Conservation (phyloP, 2,888 invertebrate species). For the Mystacides longicornis region DNA sequence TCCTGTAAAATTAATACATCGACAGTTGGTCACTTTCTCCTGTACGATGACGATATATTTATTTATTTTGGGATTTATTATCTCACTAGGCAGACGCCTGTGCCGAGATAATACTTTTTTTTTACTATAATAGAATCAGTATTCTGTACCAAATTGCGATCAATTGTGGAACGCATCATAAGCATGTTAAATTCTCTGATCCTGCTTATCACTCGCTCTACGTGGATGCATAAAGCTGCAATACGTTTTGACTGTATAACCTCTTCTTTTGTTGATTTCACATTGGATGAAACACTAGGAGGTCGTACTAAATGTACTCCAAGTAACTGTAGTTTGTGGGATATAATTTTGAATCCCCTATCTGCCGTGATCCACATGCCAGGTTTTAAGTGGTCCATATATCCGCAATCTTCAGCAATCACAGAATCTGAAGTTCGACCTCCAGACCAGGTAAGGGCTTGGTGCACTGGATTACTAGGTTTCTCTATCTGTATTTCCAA, state of each 20-base stretch:
- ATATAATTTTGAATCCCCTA: conserved; percentile 5
- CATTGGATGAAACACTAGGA: neutral
- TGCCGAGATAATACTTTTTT: too few species aligned
- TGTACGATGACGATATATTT: too few species aligned
- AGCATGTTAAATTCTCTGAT: conserved; percentile 4
- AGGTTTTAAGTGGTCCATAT: neutral
- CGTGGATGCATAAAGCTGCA: conserved; percentile 3
- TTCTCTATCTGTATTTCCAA: too few species aligned
- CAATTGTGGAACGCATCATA: neutral
- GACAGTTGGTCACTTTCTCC: too few species aligned
- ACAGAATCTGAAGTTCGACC: neutral
- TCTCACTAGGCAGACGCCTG: too few species aligned
- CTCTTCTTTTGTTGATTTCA: neutral
- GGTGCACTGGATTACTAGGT: too few species aligned
- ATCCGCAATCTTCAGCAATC: neutral
- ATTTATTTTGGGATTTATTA: too few species aligned
- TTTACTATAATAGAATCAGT: too few species aligned
- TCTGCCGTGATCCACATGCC: conserved; percentile 2
- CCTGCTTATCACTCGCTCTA: conserved; percentile 3
- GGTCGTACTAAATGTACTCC: neutral
- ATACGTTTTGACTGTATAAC: neutral
- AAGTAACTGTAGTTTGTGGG: neutral
- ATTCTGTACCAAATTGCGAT: too few species aligned
- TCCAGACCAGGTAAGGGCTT: too few species aligned
- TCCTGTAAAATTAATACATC: too few species aligned